Conservation (phyloP, 2,797 vertebrate genomes). For the Tiaroga cobitis region DNA sequence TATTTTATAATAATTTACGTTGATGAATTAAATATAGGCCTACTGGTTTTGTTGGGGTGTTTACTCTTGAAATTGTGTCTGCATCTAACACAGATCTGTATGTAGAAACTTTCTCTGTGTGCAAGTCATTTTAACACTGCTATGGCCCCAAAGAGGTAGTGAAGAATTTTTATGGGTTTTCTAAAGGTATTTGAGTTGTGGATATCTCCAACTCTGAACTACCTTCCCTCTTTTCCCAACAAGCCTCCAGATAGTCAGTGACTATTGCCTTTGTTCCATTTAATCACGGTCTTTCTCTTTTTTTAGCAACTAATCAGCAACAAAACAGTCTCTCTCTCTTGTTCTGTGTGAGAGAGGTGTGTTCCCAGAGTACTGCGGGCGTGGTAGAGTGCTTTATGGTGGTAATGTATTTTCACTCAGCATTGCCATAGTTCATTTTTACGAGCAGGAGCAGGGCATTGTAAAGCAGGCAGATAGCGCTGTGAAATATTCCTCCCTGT, state of each 20-base stretch:
- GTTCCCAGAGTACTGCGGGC: conserved; percentile 29
- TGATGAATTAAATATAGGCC: neutral
- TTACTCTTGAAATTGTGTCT: neutral
- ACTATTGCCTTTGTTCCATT: conserved; percentile 40
- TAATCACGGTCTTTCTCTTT: conserved; percentile 34
- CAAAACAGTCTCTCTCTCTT: conserved; percentile 44
- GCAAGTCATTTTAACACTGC: conserved; percentile 1
- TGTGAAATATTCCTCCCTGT: conserved; percentile 50
- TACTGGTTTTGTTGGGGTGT: conserved; percentile 1
- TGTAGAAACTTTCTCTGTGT: neutral
- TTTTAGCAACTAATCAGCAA: conserved; percentile 47
- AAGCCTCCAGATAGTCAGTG: conserved; percentile 36
- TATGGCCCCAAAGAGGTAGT: conserved; percentile 21
- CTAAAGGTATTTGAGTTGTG: conserved; percentile 29
- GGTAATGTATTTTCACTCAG: conserved; percentile 65
- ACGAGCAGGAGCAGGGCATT: conserved; percentile 65
- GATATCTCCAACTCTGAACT: neutral
- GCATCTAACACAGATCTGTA: neutral
- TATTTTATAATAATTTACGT: neutral
- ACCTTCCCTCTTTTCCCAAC: conserved; percentile 10
- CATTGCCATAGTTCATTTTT: conserved; percentile 64
- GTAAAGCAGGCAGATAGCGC: conserved; percentile 58
- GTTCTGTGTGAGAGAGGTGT: conserved; percentile 46
- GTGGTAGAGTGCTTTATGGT: conserved; percentile 61
- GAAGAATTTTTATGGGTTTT: conserved; percentile 22